Base-by-base conservation (phyloP, 1,140 invertebrate species). In the Cherax destructor region DNA sequence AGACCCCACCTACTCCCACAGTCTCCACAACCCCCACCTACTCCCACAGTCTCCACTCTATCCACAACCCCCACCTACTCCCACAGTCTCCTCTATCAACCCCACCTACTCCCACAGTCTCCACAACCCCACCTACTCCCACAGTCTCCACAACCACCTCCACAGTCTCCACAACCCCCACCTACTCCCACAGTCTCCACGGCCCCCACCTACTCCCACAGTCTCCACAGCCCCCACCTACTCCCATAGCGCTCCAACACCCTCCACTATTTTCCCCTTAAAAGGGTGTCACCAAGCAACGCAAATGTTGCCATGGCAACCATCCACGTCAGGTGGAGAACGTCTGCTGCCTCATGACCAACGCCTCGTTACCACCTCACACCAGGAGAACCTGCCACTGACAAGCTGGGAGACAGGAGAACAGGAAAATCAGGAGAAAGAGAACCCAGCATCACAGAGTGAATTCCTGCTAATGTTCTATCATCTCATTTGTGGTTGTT, bases 301-400 rank as follows among this genome's bases (percentile, higher is more conserved):
- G 41, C 21, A 41, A 41, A 18, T 50, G 41, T 79, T 21, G 52
- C 77, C 77, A 79, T 79, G 77, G 77, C 77, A 49, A 79, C 77
- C 30, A 41, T 1, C 30, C 30, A 2, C 30, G 30, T 41, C 30
- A 41, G 30, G 0, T 41, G 30, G 30, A 74, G 21, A n/a, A 9
- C 69, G 0, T n/a, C 69, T 9, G 30, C 69, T 74, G 9, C 16
- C 24, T 24, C 47, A 10, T 24, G 18, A 18, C n/a, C 24, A 30
- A 79, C 24, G 9, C 21, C 77, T 24, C 21, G 7, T 79, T 18
- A 4, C 24, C 21, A 10, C 47, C 21, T 4, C 47, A 24, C 4
- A 18, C 18, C 76, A 13, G 47, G 18, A 18, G 47, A 9, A 79
- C 21, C 77, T n/a, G 30, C 18, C 21, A 69, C 65, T 69, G n/a